phyloP scores from a whole-genome alignment of 2,113 vertebrate species.

The Hippocampus abdominalis region DNA sequence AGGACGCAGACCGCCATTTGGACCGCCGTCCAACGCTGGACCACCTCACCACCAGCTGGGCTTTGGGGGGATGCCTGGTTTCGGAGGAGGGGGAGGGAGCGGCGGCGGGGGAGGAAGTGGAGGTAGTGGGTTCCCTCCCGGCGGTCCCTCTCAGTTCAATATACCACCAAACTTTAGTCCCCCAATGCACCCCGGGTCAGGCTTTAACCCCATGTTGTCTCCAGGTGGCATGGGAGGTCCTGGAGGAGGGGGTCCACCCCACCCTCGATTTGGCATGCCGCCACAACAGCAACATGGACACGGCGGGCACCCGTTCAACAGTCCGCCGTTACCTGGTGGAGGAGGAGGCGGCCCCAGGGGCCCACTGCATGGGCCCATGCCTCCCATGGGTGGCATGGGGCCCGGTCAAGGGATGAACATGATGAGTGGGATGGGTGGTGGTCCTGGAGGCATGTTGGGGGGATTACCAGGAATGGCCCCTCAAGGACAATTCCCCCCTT shows the following conservation, averaged over 20 bases:
- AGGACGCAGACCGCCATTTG: conserved; percentile 77
- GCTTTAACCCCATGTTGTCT: conserved; percentile 91
- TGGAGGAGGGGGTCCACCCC: conserved; percentile 72
- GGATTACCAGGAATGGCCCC: conserved; percentile 80
- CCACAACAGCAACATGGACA: conserved; percentile 78
- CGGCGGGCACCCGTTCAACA: conserved; percentile 76
- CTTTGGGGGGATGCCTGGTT: conserved; percentile 79
- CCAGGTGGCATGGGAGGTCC: conserved; percentile 75
- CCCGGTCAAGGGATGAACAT: conserved; percentile 70
- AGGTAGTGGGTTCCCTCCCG: conserved; percentile 73
- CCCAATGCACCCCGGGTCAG: conserved; percentile 82
- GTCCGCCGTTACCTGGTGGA: conserved; percentile 74
- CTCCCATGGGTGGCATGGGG: conserved; percentile 74
- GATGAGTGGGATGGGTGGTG: conserved; percentile 74
- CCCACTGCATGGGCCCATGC: conserved; percentile 68
- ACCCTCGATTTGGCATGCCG: conserved; percentile 75
- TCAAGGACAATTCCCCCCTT: conserved; percentile 85
- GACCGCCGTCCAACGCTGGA: conserved; percentile 69
- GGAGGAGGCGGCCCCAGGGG: conserved; percentile 74
- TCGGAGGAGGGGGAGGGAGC: conserved; percentile 69
- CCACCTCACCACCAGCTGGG: conserved; percentile 88
- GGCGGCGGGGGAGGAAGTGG: conserved; percentile 62
- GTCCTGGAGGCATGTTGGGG: conserved; percentile 76
- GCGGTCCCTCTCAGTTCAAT: conserved; percentile 79
- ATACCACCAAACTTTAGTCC: conserved; percentile 93